A percentile compares a stretch with the other conserved stretches of the same genome.
Evolutionary conservation across 2,113 vertebrate genomes (phyloP).

Genomic region (Apaloderma vittatum): DNA sequence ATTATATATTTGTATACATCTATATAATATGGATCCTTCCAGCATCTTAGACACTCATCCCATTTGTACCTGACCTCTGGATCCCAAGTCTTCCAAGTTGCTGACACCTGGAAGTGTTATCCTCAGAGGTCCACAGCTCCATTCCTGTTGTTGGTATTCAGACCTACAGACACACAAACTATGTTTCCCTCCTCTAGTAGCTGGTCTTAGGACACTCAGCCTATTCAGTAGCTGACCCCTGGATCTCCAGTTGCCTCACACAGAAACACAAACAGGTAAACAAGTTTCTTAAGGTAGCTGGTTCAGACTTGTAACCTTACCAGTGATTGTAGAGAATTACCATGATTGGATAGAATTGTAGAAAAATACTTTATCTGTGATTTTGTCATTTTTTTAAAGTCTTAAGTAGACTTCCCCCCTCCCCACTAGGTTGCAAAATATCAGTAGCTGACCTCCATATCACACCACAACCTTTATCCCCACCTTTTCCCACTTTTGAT

Average conservation of each 20-base stretch:
- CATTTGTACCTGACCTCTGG: background rate
- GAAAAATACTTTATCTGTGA: too few species aligned
- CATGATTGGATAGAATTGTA: too few species aligned
- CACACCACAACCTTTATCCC: background rate
- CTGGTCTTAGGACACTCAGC: background rate
- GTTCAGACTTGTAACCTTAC: background rate
- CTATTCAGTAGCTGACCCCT: background rate
- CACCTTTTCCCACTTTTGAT: background rate
- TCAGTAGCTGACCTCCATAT: background rate
- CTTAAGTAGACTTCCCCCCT: too few species aligned
- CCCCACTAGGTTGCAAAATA: too few species aligned
- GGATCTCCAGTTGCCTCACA: background rate
- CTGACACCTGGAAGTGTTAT: background rate
- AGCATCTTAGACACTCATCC: background rate
- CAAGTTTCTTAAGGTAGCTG: background rate
- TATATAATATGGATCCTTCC: background rate
- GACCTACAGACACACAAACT: background rate
- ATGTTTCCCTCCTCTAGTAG: background rate
- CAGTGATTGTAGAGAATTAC: too few species aligned
- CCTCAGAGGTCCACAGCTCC: background rate
- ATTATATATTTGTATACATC: background rate
- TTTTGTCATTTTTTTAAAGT: too few species aligned
- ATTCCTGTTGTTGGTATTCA: background rate
- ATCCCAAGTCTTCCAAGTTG: background rate
- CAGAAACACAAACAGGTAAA: background rate